Evolutionary conservation across 2,797 vertebrate genomes (phyloP).

Genomic region (Hapalemur alaotrensis): DNA sequence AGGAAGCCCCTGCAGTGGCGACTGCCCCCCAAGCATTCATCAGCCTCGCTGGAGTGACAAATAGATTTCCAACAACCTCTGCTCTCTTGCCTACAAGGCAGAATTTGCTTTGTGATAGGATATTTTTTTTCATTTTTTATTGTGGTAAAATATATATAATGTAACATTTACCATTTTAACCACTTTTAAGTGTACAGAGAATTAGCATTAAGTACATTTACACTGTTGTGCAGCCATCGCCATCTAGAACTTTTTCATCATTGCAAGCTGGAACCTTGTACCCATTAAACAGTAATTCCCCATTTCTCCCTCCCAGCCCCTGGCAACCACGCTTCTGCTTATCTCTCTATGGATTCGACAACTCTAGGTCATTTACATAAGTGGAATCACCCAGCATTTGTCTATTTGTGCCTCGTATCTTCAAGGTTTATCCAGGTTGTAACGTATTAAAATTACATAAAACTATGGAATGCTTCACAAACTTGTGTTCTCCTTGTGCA

Average conservation of each 20-base stretch:
- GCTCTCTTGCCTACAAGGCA: neutral
- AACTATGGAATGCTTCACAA: rapidly evolving
- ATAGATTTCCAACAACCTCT: neutral
- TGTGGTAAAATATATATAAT: neutral
- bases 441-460: neutral
- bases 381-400: neutral
- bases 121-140: neutral
- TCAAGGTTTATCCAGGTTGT: neutral
- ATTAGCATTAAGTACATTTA: neutral
- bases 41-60: neutral
- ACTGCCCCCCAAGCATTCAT: rapidly evolving
- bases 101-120: neutral
- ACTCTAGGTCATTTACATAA: neutral
- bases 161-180: neutral
- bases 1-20: neutral
- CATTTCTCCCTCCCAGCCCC: rapidly evolving
- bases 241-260: neutral
- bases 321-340: neutral
- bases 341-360: neutral
- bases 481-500: neutral
- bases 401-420: neutral
- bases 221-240: rapidly evolving
- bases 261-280: neutral
- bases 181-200: neutral
- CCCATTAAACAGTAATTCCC: neutral